Conservation (phyloP, 2,113 vertebrate genomes). For the Mugil cephalus region DNA sequence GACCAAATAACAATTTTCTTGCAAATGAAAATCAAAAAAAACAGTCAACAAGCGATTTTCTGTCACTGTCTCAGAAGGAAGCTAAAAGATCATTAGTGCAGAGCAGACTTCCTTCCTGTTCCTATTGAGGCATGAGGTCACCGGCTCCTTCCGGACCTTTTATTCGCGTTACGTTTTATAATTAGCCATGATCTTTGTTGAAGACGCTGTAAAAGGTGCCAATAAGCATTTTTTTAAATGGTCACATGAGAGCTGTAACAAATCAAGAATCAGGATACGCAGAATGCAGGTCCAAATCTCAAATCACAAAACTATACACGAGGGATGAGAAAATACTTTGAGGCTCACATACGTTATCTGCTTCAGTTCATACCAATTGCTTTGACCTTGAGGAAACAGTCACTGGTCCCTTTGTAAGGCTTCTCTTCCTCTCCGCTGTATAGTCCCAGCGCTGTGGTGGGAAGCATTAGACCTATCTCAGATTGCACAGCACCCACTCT, state of each 20-base stretch:
- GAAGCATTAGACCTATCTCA: slow-evolving; percentile 79
- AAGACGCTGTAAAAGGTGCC: slow-evolving; percentile 32
- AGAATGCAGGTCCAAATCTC: slow-evolving; percentile 36
- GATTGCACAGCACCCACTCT: slow-evolving; percentile 66
- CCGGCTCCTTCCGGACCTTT: background rate
- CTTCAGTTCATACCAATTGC: slow-evolving; percentile 42
- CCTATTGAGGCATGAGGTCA: slow-evolving; percentile 1
- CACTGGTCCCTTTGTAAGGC: slow-evolving; percentile 49
- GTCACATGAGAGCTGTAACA: slow-evolving; percentile 46
- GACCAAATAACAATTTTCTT: too few species aligned
- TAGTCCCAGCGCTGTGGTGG: slow-evolving; percentile 59
- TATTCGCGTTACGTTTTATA: slow-evolving; percentile 28
- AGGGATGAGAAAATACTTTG: slow-evolving; percentile 35
- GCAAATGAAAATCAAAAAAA: too few species aligned
- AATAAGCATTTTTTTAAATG: slow-evolving; percentile 30
- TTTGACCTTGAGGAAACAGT: slow-evolving; percentile 75
- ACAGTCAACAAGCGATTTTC: too few species aligned
- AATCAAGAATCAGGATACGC: slow-evolving; percentile 48
- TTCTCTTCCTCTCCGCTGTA: slow-evolving; percentile 49
- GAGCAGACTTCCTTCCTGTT: background rate
- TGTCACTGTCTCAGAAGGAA: too few species aligned
- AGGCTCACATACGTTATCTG: slow-evolving; percentile 38
- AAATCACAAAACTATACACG: slow-evolving; percentile 11
- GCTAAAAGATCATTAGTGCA: too few species aligned
- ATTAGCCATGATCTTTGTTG: slow-evolving; percentile 38